Percentiles rank a stretch among this genome's conserved stretches.
Conservation (phyloP, 2,888 invertebrate genomes). For the Junonia oenone region DNA sequence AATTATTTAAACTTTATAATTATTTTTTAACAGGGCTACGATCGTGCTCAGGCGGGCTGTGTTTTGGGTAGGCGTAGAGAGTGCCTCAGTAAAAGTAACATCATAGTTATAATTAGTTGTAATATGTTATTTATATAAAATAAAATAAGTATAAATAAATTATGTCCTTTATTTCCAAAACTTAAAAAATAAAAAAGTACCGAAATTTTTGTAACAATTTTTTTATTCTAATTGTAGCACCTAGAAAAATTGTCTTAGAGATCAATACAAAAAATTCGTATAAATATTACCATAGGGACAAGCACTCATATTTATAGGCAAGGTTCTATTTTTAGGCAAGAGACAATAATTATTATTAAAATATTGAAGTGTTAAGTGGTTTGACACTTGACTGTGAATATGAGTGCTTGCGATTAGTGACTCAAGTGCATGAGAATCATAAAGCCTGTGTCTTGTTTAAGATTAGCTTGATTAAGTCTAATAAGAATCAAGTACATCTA, state of each 20-base stretch:
- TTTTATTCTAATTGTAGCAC: constrained; percentile 66
- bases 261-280: constrained; percentile 44
- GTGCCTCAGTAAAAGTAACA: constrained; percentile 79
- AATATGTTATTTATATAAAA: constrained; percentile 18
- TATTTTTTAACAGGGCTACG: constrained; percentile 79
- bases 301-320: constrained; percentile 27
- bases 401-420: constrained; percentile 15
- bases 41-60: constrained; percentile 84
- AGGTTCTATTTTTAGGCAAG: constrained; percentile 12
- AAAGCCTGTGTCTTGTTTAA: constrained; percentile 5
- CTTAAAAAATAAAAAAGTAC: constrained; percentile 24
- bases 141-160: constrained; percentile 20
- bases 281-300: constrained; percentile 37
- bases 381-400: constrained; percentile 13
- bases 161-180: constrained; percentile 24
- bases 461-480: constrained; percentile 17
- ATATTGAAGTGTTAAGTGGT: not conserved
- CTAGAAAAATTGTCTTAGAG: constrained; percentile 61
- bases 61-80: constrained; percentile 85
- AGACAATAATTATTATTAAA: not conserved
- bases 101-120: constrained; percentile 34
- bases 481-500: constrained; percentile 20
- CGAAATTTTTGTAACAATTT: constrained; percentile 46
- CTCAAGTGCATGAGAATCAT: constrained; percentile 12
- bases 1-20: not conserved